A percentile compares a stretch with the other conserved stretches of the same genome.
Conservation (phyloP, 1,140 invertebrate species). For the Drosophila murphyi region DNA sequence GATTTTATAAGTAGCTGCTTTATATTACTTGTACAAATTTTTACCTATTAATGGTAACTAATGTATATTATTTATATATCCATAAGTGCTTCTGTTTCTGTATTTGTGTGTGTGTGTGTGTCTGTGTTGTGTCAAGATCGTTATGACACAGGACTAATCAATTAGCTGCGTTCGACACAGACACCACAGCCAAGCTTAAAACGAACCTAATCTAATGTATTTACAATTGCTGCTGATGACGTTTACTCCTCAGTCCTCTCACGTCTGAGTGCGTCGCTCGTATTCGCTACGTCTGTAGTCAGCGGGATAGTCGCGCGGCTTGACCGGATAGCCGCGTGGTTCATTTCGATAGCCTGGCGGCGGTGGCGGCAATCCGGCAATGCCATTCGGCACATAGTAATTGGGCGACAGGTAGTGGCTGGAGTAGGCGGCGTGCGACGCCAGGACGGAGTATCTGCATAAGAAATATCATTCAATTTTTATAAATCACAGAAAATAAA, state of each 20-base stretch:
- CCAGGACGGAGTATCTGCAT: slow-evolving; percentile 66
- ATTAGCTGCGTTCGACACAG: slow-evolving; percentile 34
- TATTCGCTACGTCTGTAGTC: slow-evolving; percentile 86
- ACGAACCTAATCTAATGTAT: slow-evolving; percentile 55
- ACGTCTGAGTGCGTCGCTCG: slow-evolving; percentile 76
- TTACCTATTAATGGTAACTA: slow-evolving; percentile 45
- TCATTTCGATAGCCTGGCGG: slow-evolving; percentile 68
- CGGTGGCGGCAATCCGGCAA: slow-evolving; percentile 53
- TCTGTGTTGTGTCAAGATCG: slow-evolving; percentile 35
- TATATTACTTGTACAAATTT: slow-evolving; percentile 64
- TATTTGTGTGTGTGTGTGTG: slow-evolving; percentile 8
- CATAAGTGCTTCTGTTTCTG: background rate
- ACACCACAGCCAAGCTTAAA: slow-evolving; percentile 55
- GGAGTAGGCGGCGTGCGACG: slow-evolving; percentile 64
- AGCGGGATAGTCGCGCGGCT: slow-evolving; percentile 85
- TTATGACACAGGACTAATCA: slow-evolving; percentile 12
- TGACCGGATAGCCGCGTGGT: slow-evolving; percentile 74
- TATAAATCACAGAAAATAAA: background rate
- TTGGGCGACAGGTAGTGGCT: slow-evolving; percentile 76
- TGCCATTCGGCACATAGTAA: slow-evolving; percentile 76
- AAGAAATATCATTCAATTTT: slow-evolving; percentile 19
- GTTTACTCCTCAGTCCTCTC: slow-evolving; percentile 61
- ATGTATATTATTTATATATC: slow-evolving; percentile 25
- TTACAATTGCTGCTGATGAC: slow-evolving; percentile 47
- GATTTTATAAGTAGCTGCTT: slow-evolving; percentile 71